phyloP scores from a whole-genome alignment of 2,797 vertebrate genomes.

The Platyrinchus mystaceus region DNA sequence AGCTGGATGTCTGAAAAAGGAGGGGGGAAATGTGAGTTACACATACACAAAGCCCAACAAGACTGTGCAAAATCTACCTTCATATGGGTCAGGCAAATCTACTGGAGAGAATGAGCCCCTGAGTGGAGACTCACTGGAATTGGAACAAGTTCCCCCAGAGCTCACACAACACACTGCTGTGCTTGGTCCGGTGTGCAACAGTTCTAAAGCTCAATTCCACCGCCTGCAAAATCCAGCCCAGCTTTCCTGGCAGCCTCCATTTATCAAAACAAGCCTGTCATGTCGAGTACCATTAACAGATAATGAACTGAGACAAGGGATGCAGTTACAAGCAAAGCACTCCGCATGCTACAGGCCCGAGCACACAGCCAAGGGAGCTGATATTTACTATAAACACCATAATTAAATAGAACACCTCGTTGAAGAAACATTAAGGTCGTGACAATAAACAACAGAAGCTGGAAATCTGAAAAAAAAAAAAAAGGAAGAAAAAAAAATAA shows the following conservation, averaged over 20 bases:
- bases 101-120: rapidly evolving
- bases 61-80: not conserved
- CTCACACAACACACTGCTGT: rapidly evolving
- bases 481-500: not conserved
- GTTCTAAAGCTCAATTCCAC: slow-evolving; percentile 22
- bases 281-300: slow-evolving; percentile 95
- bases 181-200: not conserved
- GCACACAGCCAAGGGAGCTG: slow-evolving; percentile 87
- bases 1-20: not conserved
- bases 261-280: slow-evolving; percentile 95
- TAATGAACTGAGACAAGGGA: slow-evolving; percentile 97
- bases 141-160: not conserved
- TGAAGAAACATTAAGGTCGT: slow-evolving; percentile 59
- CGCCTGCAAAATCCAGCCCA: slow-evolving; percentile 84
- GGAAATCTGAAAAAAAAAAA: not conserved
- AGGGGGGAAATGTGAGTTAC: rapidly evolving
- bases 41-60: not conserved
- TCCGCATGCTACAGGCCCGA: slow-evolving; percentile 87
- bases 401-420: slow-evolving; percentile 72
- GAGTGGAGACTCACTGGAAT: not conserved
- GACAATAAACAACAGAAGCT: slow-evolving; percentile 34
- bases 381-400: slow-evolving; percentile 74
- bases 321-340: slow-evolving; percentile 90
- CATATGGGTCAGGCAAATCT: rapidly evolving
- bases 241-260: slow-evolving; percentile 89